A percentile compares a stretch with the other conserved stretches of the same genome.
These are phyloP conservation scores for Apeltes quadracus DNA, from an alignment of 2,113 vertebrate genomes.

Conservation along the genomic window DNA sequence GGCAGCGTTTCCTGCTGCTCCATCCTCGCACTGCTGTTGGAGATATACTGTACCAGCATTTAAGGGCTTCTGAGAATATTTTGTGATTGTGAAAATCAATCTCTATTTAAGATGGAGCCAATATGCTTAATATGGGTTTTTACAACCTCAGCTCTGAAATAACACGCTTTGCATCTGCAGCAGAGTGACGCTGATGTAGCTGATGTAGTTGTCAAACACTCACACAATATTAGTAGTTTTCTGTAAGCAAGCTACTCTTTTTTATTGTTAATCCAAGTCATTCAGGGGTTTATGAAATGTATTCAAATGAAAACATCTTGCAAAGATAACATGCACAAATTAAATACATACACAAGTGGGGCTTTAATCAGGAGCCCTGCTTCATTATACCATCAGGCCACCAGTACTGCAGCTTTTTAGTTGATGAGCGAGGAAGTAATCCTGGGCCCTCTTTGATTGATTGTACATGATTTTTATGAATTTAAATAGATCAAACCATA, in stretches of 20 bases:
- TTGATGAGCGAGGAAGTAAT: background rate
- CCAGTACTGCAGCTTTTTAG: background rate
- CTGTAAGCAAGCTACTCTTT: background rate
- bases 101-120: background rate
- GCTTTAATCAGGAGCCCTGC: background rate
- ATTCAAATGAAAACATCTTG: background rate
- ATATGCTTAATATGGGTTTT: slow-evolving; percentile 10
- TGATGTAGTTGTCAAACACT: slow-evolving; percentile 12
- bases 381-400: background rate
- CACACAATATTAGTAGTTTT: slow-evolving; percentile 1
- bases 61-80: background rate
- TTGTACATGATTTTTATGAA: background rate
- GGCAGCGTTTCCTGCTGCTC: background rate
- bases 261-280: background rate
- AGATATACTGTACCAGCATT: slow-evolving; percentile 20
- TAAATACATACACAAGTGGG: background rate
- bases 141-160: slow-evolving; percentile 16
- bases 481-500: background rate
- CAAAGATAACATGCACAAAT: background rate
- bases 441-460: background rate
- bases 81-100: background rate
- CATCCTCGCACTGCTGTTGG: background rate
- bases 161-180: slow-evolving; percentile 22
- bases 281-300: background rate
- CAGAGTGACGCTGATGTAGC: background rate